Evolutionary conservation across 2,797 vertebrate species (phyloP).

Genomic region (Enteromius mattozi): DNA sequence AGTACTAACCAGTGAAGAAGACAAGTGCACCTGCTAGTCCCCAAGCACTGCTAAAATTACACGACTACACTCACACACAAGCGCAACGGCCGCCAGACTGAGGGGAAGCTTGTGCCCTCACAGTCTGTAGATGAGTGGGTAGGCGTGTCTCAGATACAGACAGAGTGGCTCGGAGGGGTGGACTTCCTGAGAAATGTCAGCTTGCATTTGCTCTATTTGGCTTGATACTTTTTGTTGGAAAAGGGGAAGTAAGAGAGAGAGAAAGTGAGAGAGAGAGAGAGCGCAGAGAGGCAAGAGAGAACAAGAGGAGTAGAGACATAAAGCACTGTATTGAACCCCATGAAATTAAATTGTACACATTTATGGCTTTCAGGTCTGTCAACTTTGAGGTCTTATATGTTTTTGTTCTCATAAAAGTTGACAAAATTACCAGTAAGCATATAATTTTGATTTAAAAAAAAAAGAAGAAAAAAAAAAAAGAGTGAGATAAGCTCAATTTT

Average conservation of each 20-base stretch:
- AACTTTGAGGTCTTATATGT: neutral
- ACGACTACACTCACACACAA: conserved; percentile 43
- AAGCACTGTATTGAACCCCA: neutral
- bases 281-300: conserved; percentile 30
- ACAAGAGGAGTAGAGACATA: conserved; percentile 44
- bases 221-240: conserved; percentile 64
- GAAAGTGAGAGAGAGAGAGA: conserved; percentile 40
- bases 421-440: neutral
- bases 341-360: neutral
- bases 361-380: neutral
- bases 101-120: conserved; percentile 43
- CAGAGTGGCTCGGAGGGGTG: conserved; percentile 51
- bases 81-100: conserved; percentile 28
- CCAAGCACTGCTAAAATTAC: conserved; percentile 53
- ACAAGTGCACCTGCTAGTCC: conserved; percentile 51
- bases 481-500: neutral
- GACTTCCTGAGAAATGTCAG: conserved; percentile 74
- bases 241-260: conserved; percentile 44
- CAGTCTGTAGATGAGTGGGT: conserved; percentile 38
- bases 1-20: conserved; percentile 36
- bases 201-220: conserved; percentile 74
- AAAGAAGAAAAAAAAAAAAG: neutral
- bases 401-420: neutral
- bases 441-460: neutral
- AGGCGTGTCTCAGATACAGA: conserved; percentile 37